Evolutionary conservation across 2,113 vertebrate species (phyloP).

Genomic region (Cacatua alba): DNA sequence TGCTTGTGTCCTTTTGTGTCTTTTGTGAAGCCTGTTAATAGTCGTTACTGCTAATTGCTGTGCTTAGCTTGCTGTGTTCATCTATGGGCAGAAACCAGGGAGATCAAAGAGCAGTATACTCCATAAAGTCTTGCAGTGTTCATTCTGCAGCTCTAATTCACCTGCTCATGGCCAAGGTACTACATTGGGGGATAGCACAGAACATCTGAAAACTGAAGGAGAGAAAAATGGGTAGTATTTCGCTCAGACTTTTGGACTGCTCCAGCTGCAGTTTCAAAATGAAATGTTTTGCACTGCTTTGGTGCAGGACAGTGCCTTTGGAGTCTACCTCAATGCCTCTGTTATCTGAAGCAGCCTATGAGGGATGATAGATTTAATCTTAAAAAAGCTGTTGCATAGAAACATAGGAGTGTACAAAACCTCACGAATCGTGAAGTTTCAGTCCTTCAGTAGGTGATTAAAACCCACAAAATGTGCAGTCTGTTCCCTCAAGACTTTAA

Average conservation of each 20-base stretch:
- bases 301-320: neutral
- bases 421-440: neutral
- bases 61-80: slow-evolving; percentile 11
- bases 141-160: slow-evolving; percentile 32
- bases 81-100: neutral
- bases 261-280: neutral
- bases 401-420: neutral
- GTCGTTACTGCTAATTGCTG: slow-evolving; percentile 52
- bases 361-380: neutral
- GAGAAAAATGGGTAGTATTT: neutral
- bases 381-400: neutral
- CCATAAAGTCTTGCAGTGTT: slow-evolving; percentile 20
- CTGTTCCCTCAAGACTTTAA: neutral
- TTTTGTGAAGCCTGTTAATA: slow-evolving; percentile 34
- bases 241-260: neutral
- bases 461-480: neutral
- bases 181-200: neutral
- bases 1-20: slow-evolving; percentile 20
- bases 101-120: slow-evolving; percentile 37
- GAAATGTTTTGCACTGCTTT: neutral
- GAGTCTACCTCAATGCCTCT: neutral
- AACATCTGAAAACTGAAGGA: neutral
- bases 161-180: neutral
- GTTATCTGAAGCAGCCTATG: neutral
- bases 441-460: neutral